phyloP scores from a whole-genome alignment of 2,797 vertebrate species.

The Manis pentadactyla region DNA sequence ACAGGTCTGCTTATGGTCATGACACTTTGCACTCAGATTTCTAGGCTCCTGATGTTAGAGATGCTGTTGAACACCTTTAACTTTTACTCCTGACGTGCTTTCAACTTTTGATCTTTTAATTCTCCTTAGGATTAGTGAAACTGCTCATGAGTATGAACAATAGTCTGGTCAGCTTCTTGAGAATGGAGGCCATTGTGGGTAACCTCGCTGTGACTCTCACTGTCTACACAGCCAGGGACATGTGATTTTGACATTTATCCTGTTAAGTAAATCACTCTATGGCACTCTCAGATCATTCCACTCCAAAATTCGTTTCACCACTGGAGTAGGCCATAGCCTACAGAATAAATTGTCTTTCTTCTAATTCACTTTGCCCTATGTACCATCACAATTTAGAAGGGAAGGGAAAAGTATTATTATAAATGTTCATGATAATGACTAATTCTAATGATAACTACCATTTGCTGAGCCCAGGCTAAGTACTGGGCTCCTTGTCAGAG shows the following conservation, averaged over 20 bases:
- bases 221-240: background rate
- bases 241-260: conserved; percentile 1
- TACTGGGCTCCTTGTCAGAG: background rate
- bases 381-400: background rate
- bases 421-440: conserved; percentile 27
- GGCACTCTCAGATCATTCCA: background rate
- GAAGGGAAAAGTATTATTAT: background rate
- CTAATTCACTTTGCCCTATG: background rate
- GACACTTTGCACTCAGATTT: background rate
- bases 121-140: background rate
- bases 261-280: conserved; percentile 1
- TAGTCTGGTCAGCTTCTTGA: background rate
- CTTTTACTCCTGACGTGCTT: conserved; percentile 18
- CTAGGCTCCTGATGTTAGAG: background rate
- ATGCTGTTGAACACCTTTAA: background rate
- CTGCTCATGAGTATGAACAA: background rate
- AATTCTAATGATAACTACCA: conserved; percentile 27
- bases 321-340: background rate
- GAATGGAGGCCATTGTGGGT: background rate
- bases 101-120: background rate
- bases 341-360: conserved; percentile 28
- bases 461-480: background rate
- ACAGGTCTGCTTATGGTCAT: background rate
- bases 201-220: background rate
- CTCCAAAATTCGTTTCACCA: conserved; percentile 29